Evolutionary conservation across 2,888 invertebrate species (phyloP), one percentile per base, ranked within the genome.

Genomic region (Cremastobaeus sp.): DNA sequence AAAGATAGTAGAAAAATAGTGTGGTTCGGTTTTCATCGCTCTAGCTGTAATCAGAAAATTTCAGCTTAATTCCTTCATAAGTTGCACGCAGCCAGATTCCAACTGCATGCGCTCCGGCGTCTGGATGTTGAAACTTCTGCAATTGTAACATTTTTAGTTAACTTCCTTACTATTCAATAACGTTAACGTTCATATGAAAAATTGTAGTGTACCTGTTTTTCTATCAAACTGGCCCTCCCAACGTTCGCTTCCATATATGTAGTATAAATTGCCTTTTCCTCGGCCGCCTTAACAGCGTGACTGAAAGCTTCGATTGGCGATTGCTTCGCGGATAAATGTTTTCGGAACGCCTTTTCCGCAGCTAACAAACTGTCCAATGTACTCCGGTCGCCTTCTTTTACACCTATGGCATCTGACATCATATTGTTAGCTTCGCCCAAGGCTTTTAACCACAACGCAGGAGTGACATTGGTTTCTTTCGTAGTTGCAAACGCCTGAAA

Each of bases 341-440:
- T 73, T 70, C 78, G 76, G n/a, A 87, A 76, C 9, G 77, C 74
- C 30, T 55, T 64, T 34, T 82, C 78, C 20, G 84, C 85, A 9
- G 80, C 77, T 39, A 79, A 74, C 28, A 89, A 76, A 18, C 88
- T 85, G 77, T 87, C 87, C 74, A 93, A 91, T 92, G 94, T 91
- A 9, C 93, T 93, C 74, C 94, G 89, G 81, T 94, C 92, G 0
- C 93, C 93, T 3, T 90, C 89, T 73, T 90, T 57, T 0, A 93
- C 92, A 12, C 91, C 90, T 1, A 93, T 92, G 79, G 93, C 92
- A 80, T 90, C 90, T 64, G 89, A 88, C 35, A 93, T 90, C 0
- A 91, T 90, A 17, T 88, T 83, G 78, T 92, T 89, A 0, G 91
- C 92, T 9, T 82, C 85, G 35, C 88, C 82, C 85, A 91, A 89